Evolutionary conservation across 2,113 vertebrate species (phyloP), one percentile per base, ranked within the genome.

Genomic region (Neoarius graeffei): DNA sequence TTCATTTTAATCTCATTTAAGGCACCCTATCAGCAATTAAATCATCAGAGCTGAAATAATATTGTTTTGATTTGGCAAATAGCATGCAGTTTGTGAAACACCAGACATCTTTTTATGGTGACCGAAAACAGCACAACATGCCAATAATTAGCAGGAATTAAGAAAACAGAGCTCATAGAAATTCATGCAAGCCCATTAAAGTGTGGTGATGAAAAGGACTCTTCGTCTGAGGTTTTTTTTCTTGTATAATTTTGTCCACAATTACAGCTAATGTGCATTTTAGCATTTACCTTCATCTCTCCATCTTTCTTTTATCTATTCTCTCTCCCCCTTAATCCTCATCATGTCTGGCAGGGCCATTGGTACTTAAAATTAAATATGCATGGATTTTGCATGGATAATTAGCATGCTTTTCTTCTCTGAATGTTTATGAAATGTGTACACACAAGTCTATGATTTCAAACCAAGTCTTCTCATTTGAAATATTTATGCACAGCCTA

Each of bases 1-100:
- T 93, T 93, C 89, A 93, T 95, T 95, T 93, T 90, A 93, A 92
- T 93, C 92, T 92, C 88, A 93, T 94, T 93, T 92, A 93, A 92
- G 93, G 87, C 90, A 88, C 92, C 86, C 64, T 92, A 92, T 89
- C 85, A 93, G 89, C 93, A 93, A 92, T 93, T 94, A 93, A 90
- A 90, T 92, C 87, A 91, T 92, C 88, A 92, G 90, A 92, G 92
- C 87, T 87, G 90, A 92, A 93, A 94, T 93, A 93, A 94, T 91
- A 91, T 91, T 94, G 93, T 93, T 95, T 89, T 93, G 91, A 92
- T 93, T 95, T 91, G 83, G 86, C 91, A 94, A 91, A 88, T 89
- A 91, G 89, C 91, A 73, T 7, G 74, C 92, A 84, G 90, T 88
- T 86, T 91, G 84, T 87, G 86, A 87, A 91, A 80, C 87, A 13